A percentile compares a stretch with the other conserved stretches of the same genome.
These are phyloP conservation scores for Balaeniceps rex DNA, from an alignment of 2,113 vertebrate species.

Conservation along the genomic window DNA sequence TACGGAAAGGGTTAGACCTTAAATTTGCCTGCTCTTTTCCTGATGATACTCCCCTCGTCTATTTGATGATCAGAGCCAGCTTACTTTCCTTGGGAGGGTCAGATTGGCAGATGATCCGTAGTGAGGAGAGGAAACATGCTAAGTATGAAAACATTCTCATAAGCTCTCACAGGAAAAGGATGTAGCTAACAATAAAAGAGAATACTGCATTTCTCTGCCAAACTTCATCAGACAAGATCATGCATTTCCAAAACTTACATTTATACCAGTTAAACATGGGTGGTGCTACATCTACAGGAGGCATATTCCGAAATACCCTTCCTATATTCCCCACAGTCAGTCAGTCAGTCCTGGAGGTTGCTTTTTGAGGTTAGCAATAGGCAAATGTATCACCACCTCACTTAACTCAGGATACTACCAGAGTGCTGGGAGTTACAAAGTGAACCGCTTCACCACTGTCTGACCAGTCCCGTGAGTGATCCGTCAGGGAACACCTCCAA, in stretches of 20 bases:
- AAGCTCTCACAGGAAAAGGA: constrained; percentile 52
- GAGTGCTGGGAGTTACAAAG: not conserved
- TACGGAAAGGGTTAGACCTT: not conserved
- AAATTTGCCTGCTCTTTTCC: not conserved
- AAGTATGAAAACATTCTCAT: constrained; percentile 51
- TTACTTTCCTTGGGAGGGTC: constrained; percentile 35
- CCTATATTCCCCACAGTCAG: not conserved
- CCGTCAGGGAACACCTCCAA: not conserved
- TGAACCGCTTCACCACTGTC: not conserved
- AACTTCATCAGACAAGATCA: not conserved
- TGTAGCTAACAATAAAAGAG: constrained; percentile 43
- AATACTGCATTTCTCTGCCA: not conserved
- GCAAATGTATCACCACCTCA: not conserved
- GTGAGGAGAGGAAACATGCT: constrained; percentile 25
- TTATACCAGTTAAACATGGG: not conserved
- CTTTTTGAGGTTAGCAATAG: not conserved
- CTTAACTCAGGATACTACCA: not conserved
- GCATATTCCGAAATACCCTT: not conserved
- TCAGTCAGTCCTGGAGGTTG: not conserved
- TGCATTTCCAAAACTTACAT: not conserved
- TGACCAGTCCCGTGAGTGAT: not conserved
- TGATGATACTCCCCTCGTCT: not conserved
- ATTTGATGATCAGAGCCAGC: not conserved
- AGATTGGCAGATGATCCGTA: constrained; percentile 18
- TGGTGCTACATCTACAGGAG: not conserved